Conservation (phyloP, 1,140 invertebrate species). For the Augochlora pura region DNA sequence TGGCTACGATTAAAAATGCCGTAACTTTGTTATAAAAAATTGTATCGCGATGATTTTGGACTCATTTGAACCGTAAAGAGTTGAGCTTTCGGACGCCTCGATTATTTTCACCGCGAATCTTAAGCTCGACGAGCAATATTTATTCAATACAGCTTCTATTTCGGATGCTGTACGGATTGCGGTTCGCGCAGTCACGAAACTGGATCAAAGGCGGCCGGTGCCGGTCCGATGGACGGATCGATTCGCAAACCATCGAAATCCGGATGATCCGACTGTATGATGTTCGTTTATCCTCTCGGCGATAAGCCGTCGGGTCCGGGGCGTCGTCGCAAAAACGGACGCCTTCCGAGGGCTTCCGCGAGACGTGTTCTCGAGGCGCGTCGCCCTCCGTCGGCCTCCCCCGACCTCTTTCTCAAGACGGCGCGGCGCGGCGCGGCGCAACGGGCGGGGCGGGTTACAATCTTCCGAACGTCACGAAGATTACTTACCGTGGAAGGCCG, state of each 20-base stretch:
- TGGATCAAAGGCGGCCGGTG: neutral
- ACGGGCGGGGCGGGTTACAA: slow-evolving; percentile 21
- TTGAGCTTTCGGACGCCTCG: no score
- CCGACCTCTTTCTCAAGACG: neutral
- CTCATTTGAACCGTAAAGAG: no score
- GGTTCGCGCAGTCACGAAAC: neutral
- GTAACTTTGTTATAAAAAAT: no score
- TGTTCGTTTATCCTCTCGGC: slow-evolving; percentile 49
- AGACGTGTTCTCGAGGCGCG: neutral
- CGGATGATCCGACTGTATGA: slow-evolving; percentile 54
- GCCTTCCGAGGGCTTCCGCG: slow-evolving; percentile 10
- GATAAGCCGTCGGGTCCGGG: slow-evolving; percentile 35
- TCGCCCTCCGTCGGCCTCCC: slow-evolving; percentile 9
- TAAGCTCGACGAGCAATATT: no score
- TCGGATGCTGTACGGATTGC: neutral
- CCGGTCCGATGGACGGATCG: slow-evolving; percentile 33
- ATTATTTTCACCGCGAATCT: no score
- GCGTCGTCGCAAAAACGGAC: slow-evolving; percentile 24
- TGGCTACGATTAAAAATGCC: no score
- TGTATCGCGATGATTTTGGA: no score
- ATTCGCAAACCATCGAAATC: slow-evolving; percentile 45
- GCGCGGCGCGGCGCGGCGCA: no score
- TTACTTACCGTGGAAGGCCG: slow-evolving; percentile 18
- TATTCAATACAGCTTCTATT: no score
- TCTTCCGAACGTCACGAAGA: slow-evolving; percentile 35